phyloP scores from a whole-genome alignment of 2,113 vertebrate genomes.

The Leucosticte australis region DNA sequence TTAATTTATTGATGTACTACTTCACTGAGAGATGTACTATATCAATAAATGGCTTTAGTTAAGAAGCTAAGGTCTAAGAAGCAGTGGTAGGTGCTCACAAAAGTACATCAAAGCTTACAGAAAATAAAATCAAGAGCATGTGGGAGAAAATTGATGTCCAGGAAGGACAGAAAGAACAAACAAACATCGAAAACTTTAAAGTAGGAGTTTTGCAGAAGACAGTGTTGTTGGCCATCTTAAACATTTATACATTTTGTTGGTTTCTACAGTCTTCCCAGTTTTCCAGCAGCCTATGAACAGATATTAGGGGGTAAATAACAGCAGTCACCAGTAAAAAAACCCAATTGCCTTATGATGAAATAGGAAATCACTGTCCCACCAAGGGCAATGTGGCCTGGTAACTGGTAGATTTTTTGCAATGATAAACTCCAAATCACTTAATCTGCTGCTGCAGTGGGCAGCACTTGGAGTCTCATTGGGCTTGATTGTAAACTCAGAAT shows the following conservation, averaged over 20 bases:
- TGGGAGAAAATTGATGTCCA: conserved; percentile 63
- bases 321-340: not conserved
- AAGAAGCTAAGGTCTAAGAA: conserved; percentile 71
- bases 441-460: not conserved
- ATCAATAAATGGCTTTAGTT: conserved; percentile 74
- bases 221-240: not conserved
- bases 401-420: not conserved
- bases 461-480: not conserved
- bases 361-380: not conserved
- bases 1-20: conserved; percentile 73
- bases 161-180: conserved; percentile 55
- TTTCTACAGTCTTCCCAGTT: not conserved
- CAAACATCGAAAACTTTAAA: conserved; percentile 53
- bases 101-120: conserved; percentile 58
- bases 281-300: not conserved
- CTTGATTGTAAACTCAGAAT: not conserved
- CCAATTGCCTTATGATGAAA: not conserved
- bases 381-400: not conserved
- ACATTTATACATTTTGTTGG: not conserved
- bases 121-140: conserved; percentile 65
- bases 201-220: not conserved
- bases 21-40: conserved; percentile 60
- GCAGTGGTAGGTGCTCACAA: conserved; percentile 38
- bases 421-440: not conserved
- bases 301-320: not conserved